phyloP scores from a whole-genome alignment of 2,888 invertebrate genomes.

The Flabesymbios commensalis region DNA sequence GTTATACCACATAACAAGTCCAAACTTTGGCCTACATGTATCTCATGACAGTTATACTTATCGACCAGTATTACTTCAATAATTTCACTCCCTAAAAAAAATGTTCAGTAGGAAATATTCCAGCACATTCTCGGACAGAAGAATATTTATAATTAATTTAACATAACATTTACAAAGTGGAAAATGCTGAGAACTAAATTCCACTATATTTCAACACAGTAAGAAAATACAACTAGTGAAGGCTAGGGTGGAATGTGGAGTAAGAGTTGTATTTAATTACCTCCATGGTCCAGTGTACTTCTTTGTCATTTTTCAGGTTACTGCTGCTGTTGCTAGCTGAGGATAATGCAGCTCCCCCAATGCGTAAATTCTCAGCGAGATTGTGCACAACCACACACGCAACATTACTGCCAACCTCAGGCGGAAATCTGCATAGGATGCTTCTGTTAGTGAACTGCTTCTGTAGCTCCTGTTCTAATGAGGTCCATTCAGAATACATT shows the following conservation, averaged over 20 bases:
- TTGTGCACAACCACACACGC: constrained; percentile 80
- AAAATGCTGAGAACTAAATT: background rate
- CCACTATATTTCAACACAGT: too few species aligned
- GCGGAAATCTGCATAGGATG: constrained; percentile 78
- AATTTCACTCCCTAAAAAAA: too few species aligned
- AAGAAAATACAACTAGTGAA: too few species aligned
- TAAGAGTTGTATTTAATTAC: too few species aligned
- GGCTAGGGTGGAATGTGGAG: too few species aligned
- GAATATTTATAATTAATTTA: background rate
- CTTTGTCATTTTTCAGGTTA: constrained; percentile 75
- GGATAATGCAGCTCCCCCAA: constrained; percentile 60
- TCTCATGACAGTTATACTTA: too few species aligned
- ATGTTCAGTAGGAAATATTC: too few species aligned
- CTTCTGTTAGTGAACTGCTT: constrained; percentile 59
- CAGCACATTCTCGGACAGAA: too few species aligned
- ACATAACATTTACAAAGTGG: background rate
- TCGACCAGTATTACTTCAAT: too few species aligned
- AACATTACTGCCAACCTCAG: constrained; percentile 77
- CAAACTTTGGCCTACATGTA: too few species aligned
- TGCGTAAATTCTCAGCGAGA: constrained; percentile 72
- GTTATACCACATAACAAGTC: too few species aligned
- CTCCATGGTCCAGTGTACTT: constrained; percentile 73
- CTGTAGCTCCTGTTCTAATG: constrained; percentile 59
- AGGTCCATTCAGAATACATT: constrained; percentile 64
- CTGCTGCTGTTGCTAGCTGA: constrained; percentile 83